phyloP scores from a whole-genome alignment of 2,113 vertebrate species.

The Rhynchopsitta pachyrhyncha region DNA sequence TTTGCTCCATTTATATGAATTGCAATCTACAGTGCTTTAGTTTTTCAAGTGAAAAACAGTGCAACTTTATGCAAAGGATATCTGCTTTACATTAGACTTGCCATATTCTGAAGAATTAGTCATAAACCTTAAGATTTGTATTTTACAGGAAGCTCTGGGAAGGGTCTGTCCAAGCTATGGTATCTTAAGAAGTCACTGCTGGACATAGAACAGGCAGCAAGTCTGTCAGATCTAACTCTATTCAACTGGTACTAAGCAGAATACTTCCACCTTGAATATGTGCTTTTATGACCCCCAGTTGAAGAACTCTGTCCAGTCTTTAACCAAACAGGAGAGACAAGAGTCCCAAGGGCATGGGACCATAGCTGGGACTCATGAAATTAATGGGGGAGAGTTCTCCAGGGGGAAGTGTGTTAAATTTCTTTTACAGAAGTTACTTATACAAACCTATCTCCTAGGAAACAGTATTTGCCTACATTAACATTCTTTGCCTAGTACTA shows the following conservation, averaged over 20 bases:
- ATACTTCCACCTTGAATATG: not conserved
- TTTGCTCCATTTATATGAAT: not conserved
- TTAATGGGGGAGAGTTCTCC: not conserved
- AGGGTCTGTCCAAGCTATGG: not conserved
- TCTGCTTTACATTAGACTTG: constrained; percentile 21
- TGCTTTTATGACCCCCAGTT: not conserved
- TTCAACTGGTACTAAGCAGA: not conserved
- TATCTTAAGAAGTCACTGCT: not conserved
- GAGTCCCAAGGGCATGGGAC: not conserved
- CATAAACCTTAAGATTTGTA: not conserved
- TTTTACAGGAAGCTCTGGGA: constrained; percentile 6
- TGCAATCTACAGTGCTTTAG: not conserved
- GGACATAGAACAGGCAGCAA: not conserved
- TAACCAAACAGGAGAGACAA: not conserved
- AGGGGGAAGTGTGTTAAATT: not conserved
- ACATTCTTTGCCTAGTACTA: not conserved
- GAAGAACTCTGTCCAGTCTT: not conserved
- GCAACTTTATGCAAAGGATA: not conserved
- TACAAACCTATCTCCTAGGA: constrained; percentile 4
- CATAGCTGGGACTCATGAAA: not conserved
- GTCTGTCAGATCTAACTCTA: not conserved
- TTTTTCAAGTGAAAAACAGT: not conserved
- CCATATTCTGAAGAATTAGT: not conserved
- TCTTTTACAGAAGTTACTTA: not conserved
- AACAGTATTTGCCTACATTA: constrained; percentile 12